phyloP scores from a whole-genome alignment of 2,888 invertebrate genomes.

The Eupithecia vulgata region DNA sequence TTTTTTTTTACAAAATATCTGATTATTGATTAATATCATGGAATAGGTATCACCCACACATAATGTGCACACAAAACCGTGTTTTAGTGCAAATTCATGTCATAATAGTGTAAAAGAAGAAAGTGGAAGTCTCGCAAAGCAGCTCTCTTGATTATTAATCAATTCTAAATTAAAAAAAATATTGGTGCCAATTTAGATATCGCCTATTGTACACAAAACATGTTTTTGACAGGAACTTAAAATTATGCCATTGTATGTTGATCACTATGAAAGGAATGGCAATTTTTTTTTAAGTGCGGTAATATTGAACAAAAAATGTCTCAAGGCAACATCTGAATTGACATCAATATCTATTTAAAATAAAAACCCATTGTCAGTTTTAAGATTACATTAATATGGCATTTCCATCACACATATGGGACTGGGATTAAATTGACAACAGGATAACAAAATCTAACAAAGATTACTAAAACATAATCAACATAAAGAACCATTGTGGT shows the following conservation, averaged over 20 bases:
- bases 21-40: not conserved
- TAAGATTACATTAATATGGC: slow-evolving; percentile 36
- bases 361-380: slow-evolving; percentile 34
- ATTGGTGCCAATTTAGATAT: not conserved
- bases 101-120: not conserved
- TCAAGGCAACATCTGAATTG: not conserved
- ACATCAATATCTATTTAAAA: not conserved
- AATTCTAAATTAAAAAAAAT: not conserved
- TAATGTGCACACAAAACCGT: slow-evolving; percentile 1
- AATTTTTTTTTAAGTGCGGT: not conserved
- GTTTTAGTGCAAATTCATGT: not conserved
- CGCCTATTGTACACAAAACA: not conserved
- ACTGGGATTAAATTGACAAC: slow-evolving; percentile 36
- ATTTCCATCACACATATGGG: slow-evolving; percentile 43
- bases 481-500: slow-evolving; percentile 56
- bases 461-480: slow-evolving; percentile 77
- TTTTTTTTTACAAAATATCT: slow-evolving; percentile 12
- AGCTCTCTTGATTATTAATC: not conserved
- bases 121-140: slow-evolving; percentile 1
- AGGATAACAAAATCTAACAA: slow-evolving; percentile 45
- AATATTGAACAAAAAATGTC: not conserved
- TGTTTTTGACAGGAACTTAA: not conserved
- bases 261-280: not conserved
- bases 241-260: not conserved
- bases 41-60: slow-evolving; percentile 4